Conservation (phyloP, 2,797 vertebrate species). For the Pteronotus mesoamericanus region DNA sequence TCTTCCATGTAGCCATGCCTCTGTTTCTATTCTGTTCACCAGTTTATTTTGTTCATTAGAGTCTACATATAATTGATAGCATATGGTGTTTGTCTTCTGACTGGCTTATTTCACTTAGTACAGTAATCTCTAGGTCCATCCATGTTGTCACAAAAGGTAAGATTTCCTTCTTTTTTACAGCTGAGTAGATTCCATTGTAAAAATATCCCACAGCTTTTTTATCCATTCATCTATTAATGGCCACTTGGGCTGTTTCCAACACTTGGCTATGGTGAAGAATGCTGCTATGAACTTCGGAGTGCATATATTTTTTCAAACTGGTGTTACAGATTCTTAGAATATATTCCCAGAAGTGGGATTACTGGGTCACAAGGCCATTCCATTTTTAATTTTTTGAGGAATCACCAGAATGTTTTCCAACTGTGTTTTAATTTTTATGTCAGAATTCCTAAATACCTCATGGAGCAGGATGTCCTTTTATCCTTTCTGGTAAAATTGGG, state of each 20-base stretch:
- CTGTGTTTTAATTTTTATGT: not conserved
- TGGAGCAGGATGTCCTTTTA: not conserved
- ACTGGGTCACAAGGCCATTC: not conserved
- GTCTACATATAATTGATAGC: not conserved
- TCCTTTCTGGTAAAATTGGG: not conserved
- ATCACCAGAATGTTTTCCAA: not conserved
- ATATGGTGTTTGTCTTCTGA: not conserved
- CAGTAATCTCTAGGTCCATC: not conserved
- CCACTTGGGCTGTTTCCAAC: not conserved
- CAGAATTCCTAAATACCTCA: not conserved
- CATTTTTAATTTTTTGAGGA: not conserved
- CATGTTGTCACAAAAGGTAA: not conserved
- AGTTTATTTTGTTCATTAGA: not conserved
- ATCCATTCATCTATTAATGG: not conserved
- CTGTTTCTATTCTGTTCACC: not conserved
- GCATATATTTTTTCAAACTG: not conserved
- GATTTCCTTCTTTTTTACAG: not conserved
- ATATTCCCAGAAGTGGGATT: not conserved
- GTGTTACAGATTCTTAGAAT: not conserved
- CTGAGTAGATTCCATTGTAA: not conserved
- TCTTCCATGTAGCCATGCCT: not conserved
- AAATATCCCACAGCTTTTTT: not conserved
- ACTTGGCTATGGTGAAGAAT: not conserved
- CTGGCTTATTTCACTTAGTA: not conserved
- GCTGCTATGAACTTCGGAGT: not conserved